phyloP scores from a whole-genome alignment of 2,888 invertebrate species.

The Dorcus hopei region DNA sequence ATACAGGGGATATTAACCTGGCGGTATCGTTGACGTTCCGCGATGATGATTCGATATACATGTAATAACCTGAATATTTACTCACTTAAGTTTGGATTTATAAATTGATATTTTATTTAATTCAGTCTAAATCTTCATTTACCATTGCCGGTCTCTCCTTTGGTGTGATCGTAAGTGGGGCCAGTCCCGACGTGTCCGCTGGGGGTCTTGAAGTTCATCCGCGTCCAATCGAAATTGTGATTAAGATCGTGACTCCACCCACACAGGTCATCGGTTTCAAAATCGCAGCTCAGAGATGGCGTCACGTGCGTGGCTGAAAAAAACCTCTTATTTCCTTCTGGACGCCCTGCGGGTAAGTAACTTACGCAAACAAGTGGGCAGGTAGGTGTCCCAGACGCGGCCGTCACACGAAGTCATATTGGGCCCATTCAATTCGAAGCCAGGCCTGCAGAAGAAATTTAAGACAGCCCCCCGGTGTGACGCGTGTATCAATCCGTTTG shows the following conservation, averaged over 20 bases:
- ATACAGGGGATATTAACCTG: constrained; percentile 71
- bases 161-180: constrained; percentile 74
- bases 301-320: constrained; percentile 42
- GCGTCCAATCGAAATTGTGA: constrained; percentile 73
- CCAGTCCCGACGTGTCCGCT: constrained; percentile 67
- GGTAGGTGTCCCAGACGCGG: constrained; percentile 62
- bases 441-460: constrained; percentile 65
- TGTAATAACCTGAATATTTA: constrained; percentile 64
- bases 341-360: not conserved
- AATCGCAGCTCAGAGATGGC: constrained; percentile 59
- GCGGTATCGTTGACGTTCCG: constrained; percentile 64
- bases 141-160: constrained; percentile 55
- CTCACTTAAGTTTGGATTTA: no score
- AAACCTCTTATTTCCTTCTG: not conserved
- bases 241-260: constrained; percentile 74
- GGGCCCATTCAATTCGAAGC: constrained; percentile 59
- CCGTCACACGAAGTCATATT: constrained; percentile 70
- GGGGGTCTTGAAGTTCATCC: constrained; percentile 62
- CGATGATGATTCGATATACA: constrained; percentile 77
- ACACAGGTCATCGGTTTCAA: constrained; percentile 65
- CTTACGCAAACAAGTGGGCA: constrained; percentile 66
- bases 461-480: constrained; percentile 57
- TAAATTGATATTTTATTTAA: constrained; percentile 27
- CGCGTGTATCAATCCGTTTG: constrained; percentile 55
- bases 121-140: constrained; percentile 11